A percentile compares a stretch with the other conserved stretches of the same genome.
phyloP scores from a whole-genome alignment of 37 sponge, comb jelly and placozoan species.

The Axinella damicornis region DNA sequence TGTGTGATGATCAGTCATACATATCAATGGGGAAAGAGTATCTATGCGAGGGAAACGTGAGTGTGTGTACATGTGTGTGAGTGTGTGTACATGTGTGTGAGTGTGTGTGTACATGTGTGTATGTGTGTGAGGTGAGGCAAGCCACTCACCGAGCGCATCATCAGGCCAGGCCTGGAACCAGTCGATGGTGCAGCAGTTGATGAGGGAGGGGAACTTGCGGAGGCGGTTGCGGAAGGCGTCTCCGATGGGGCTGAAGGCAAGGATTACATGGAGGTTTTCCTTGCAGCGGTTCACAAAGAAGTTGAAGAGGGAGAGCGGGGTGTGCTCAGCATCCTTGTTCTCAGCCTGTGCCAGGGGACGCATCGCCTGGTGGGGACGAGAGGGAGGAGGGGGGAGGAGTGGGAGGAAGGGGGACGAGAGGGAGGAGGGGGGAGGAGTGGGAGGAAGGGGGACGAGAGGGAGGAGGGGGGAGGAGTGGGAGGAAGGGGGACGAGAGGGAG shows the following conservation, averaged over 20 bases:
- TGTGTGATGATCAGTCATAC: too few species aligned
- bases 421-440: too few species aligned
- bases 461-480: too few species aligned
- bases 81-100: too few species aligned
- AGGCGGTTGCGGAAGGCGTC: conserved; percentile 95
- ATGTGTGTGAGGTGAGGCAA: too few species aligned
- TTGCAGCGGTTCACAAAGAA: conserved; percentile 94
- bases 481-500: background rate
- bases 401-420: too few species aligned
- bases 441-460: too few species aligned
- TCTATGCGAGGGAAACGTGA: background rate
- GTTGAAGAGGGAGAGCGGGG: conserved; percentile 95
- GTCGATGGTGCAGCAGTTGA: conserved; percentile 99
- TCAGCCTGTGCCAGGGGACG: conserved; percentile 92
- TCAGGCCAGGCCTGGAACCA: conserved; percentile 99
- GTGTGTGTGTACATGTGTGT: too few species aligned
- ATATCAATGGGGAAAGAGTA: background rate
- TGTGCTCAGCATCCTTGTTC: conserved; percentile 94
- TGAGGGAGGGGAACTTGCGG: conserved; percentile 98
- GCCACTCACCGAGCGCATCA: conserved; percentile 81
- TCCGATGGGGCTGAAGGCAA: conserved; percentile 98
- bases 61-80: too few species aligned
- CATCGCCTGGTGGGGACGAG: too few species aligned
- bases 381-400: too few species aligned
- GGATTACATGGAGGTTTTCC: conserved; percentile 97